Percentiles rank a stretch among this genome's conserved stretches.
Conservation (phyloP, 2,888 invertebrate species). For the Diplazon laetatorius region DNA sequence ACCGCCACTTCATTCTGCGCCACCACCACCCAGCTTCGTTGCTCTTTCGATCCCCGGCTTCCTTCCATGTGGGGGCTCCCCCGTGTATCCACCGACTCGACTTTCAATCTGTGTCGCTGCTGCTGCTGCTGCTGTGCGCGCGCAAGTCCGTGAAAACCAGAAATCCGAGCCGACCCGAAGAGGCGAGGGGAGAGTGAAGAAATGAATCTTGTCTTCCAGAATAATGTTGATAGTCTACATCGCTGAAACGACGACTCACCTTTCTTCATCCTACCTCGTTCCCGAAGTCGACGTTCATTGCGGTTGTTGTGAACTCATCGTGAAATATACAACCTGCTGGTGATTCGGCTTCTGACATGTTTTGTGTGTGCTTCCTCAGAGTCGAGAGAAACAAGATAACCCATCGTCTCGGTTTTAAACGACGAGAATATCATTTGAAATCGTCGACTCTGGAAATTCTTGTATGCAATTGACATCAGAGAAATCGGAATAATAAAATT, state of each 20-base stretch:
- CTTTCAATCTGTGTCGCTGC: slow-evolving; percentile 29
- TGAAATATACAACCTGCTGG: not conserved
- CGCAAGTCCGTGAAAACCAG: slow-evolving; percentile 35
- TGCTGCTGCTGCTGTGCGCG: not conserved
- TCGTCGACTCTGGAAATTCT: not conserved
- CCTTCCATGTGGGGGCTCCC: slow-evolving; percentile 41
- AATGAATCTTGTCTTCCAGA: slow-evolving; percentile 22
- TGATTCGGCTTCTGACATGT: slow-evolving; percentile 8
- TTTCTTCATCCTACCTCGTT: slow-evolving; percentile 37
- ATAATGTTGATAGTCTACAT: slow-evolving; percentile 45
- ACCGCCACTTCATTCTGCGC: slow-evolving; percentile 54
- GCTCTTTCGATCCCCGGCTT: slow-evolving; percentile 47
- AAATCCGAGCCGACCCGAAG: slow-evolving; percentile 42
- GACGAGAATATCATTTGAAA: slow-evolving; percentile 3
- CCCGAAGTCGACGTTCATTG: slow-evolving; percentile 22
- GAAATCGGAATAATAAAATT: too few relatives aligned
- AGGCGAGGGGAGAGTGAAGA: slow-evolving; percentile 15
- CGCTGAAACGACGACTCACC: slow-evolving; percentile 18
- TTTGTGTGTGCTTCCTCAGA: slow-evolving; percentile 2
- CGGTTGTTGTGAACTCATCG: slow-evolving; percentile 23
- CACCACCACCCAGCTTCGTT: slow-evolving; percentile 17
- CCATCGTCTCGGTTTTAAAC: not conserved
- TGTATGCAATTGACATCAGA: not conserved
- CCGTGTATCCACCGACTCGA: slow-evolving; percentile 49
- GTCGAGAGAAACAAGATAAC: slow-evolving; percentile 15